Conservation (phyloP, 2,797 vertebrate genomes). For the Setipinna tenuifilis region DNA sequence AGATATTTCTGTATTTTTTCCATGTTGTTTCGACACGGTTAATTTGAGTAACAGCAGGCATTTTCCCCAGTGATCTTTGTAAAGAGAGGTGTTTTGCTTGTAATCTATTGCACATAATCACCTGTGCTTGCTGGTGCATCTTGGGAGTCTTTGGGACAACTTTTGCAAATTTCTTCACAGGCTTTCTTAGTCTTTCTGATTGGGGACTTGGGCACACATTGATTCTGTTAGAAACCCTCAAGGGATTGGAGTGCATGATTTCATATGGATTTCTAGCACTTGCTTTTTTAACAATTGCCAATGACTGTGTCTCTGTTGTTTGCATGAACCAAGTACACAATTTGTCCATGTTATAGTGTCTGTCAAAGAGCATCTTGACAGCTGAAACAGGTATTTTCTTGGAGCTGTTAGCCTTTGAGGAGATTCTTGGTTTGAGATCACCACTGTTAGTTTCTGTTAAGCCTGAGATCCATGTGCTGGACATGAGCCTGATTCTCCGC, state of each 20-base stretch:
- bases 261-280: conserved; percentile 88
- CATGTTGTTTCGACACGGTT: conserved; percentile 32
- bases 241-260: conserved; percentile 81
- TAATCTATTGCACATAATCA: conserved; percentile 68
- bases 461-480: conserved; percentile 89
- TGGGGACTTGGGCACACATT: conserved; percentile 82
- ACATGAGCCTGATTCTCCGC: conserved; percentile 84
- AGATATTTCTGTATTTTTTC: conserved; percentile 47
- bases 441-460: conserved; percentile 69
- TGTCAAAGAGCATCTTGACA: conserved; percentile 90
- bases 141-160: conserved; percentile 87
- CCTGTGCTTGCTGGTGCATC: conserved; percentile 79
- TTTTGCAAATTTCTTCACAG: conserved; percentile 94
- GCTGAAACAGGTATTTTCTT: conserved; percentile 76
- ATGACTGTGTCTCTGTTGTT: conserved; percentile 96
- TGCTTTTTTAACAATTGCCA: conserved; percentile 89
- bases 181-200: conserved; percentile 85
- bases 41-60: background rate
- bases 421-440: conserved; percentile 50
- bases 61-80: conserved; percentile 28
- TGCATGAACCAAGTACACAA: conserved; percentile 97
- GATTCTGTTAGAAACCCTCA: conserved; percentile 75
- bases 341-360: conserved; percentile 88
- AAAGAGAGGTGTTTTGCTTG: conserved; percentile 48
- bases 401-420: conserved; percentile 56